These are phyloP conservation scores for Xestia rhomboidea DNA, from an alignment of 2,888 invertebrate species.

Conservation along the genomic window DNA sequence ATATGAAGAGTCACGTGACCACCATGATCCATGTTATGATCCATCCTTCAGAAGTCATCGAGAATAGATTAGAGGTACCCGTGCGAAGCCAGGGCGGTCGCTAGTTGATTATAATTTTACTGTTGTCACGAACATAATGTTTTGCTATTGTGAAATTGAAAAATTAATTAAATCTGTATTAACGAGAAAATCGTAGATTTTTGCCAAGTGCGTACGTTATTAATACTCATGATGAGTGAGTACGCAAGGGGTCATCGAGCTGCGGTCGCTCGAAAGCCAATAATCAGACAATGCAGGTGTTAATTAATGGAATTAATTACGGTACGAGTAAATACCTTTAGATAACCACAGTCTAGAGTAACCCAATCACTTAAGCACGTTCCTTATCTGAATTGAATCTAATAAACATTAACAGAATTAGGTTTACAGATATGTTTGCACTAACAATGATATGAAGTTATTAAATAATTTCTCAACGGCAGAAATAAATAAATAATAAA, in stretches of 20 bases:
- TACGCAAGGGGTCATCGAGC: slow-evolving; percentile 22
- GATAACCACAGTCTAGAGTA: not conserved
- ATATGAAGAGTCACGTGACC: too few relatives aligned
- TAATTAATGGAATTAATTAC: slow-evolving; percentile 52
- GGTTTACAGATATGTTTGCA: not conserved
- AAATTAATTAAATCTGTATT: not conserved
- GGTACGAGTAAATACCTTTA: not conserved
- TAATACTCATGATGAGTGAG: not conserved
- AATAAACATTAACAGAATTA: not conserved
- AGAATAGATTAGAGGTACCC: too few relatives aligned
- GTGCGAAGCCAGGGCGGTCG: too few relatives aligned
- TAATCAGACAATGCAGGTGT: slow-evolving; percentile 27
- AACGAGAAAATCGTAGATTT: not conserved
- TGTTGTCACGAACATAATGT: not conserved
- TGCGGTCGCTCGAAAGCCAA: not conserved
- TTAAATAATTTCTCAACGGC: not conserved
- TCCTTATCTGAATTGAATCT: not conserved
- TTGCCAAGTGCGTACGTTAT: not conserved
- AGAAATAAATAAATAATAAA: too few relatives aligned
- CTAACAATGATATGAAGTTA: not conserved
- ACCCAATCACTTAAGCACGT: slow-evolving; percentile 10
- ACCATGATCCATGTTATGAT: too few relatives aligned
- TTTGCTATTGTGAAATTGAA: not conserved
- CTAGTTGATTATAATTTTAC: not conserved
- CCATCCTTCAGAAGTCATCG: too few relatives aligned